Base-by-base conservation (phyloP, 2,797 vertebrate species). In the Spinus pinus region DNA sequence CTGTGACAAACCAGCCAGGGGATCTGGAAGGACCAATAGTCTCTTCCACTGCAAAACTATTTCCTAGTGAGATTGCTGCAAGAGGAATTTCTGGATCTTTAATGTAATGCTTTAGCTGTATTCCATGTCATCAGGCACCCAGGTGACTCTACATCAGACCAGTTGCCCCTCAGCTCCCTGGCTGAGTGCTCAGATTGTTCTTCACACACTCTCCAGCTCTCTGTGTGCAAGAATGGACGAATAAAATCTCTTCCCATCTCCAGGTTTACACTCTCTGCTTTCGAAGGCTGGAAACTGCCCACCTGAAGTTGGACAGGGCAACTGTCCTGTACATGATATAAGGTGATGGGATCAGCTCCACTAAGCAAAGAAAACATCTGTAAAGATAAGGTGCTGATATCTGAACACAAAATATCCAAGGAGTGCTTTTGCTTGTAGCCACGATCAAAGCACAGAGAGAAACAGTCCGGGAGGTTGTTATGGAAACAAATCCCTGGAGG, bases 381-480 rank as follows among this genome's bases (percentile, higher is more conserved):
- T 27, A 71, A 75, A 70, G 50, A 37, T 30, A 46, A 60, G 31
- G 44, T 75, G 56, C 57, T 62, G 71, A 27, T 53, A 87, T 81
- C 71, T 57, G 57, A 92, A 84, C 79, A 79, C 53, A 77, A 90
- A 93, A 95, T 30, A 90, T 60, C 91, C 73, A 90, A 33, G 0
- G 60, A 95, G 70, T 61, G 69, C 77, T 91, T 94, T 84, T 47
- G 33, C 93, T 94, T 85, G 87, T 94, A 96, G 94, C 77, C 95
- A 96, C 92, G 96, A 95, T 93, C 97, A 96, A 93, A 85, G 95
- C 89, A 71, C 47, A 74, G 91, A 96, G 93, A 97, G 96, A 98
- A 98, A 98, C 96, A 96, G 98, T 97, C 98, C 98, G 96, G 98
- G 98, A 98, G 98, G 98, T 99, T 99, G 98, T 98, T 98, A 99